Conservation (phyloP, 2,888 invertebrate genomes). For the Hydraecia micacea region DNA sequence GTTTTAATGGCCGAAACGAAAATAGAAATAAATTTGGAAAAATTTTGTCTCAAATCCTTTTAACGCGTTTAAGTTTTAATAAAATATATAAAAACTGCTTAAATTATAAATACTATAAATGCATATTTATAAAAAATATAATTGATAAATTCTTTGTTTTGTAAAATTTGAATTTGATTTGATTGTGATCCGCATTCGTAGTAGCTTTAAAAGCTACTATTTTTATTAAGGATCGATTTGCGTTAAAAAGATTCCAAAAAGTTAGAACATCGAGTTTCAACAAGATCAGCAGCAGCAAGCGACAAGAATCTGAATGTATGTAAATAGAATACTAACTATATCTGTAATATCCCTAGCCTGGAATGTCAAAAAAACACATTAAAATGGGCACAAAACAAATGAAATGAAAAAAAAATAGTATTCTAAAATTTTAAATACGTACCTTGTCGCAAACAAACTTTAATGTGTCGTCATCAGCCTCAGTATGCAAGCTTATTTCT, state of each 20-base stretch:
- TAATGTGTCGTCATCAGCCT: constrained; percentile 52
- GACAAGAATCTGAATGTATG: constrained; percentile 56
- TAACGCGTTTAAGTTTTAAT: constrained; percentile 31
- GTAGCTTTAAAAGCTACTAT: not conserved
- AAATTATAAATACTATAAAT: constrained; percentile 11
- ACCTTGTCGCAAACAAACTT: constrained; percentile 71
- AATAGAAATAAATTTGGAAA: constrained; percentile 50
- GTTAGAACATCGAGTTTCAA: constrained; percentile 55
- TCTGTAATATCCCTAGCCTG: constrained; percentile 75
- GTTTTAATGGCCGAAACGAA: constrained; percentile 34
- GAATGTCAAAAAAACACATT: constrained; percentile 71
- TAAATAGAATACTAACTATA: constrained; percentile 79
- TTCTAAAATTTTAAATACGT: constrained; percentile 59
- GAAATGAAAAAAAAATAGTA: not conserved
- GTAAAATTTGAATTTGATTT: too few relatives aligned
- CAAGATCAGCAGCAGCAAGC: constrained; percentile 70
- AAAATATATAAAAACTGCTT: constrained; percentile 3
- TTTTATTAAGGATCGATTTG: not conserved
- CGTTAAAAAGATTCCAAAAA: constrained; percentile 57
- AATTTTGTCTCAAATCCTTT: constrained; percentile 30
- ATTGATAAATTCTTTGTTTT: too few relatives aligned
- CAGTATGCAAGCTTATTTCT: constrained; percentile 71
- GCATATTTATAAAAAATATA: not conserved
- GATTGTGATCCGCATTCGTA: not conserved
- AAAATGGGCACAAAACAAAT: constrained; percentile 48